These are phyloP conservation scores for Adelognathus sp. DNA, from an alignment of 2,888 invertebrate genomes.

Conservation along the genomic window DNA sequence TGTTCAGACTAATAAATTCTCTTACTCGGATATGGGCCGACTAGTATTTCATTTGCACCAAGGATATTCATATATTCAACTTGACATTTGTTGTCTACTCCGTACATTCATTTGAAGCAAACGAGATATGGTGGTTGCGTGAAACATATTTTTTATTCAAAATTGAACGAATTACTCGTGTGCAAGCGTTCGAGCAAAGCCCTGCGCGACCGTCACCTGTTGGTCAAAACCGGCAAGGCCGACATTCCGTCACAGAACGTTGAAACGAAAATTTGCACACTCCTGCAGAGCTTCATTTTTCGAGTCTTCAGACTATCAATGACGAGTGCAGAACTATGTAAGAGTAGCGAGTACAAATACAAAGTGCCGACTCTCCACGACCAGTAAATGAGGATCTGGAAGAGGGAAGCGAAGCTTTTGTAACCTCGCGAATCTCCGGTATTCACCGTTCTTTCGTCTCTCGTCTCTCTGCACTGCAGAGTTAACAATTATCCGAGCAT, in stretches of 20 bases:
- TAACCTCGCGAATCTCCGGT: slow-evolving; percentile 1
- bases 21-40: too few relatives aligned
- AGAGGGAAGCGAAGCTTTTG: slow-evolving; percentile 11
- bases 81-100: too few relatives aligned
- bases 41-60: too few relatives aligned
- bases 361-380: not conserved
- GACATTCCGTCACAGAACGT: not conserved
- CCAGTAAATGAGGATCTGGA: not conserved
- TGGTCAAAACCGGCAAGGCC: not conserved
- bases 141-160: too few relatives aligned
- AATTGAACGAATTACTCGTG: too few relatives aligned
- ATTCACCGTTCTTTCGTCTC: not conserved
- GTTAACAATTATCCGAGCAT: slow-evolving; percentile 57
- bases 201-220: too few relatives aligned
- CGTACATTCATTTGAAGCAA: too few relatives aligned
- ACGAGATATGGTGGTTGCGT: too few relatives aligned
- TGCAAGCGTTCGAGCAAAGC: too few relatives aligned
- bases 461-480: slow-evolving; percentile 13
- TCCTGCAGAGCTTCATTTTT: not conserved
- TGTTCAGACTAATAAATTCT: too few relatives aligned
- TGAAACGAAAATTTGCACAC: not conserved
- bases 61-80: too few relatives aligned
- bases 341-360: not conserved
- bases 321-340: not conserved
- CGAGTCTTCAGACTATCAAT: not conserved